phyloP scores from a whole-genome alignment of 2,113 vertebrate genomes.

The Varanus salvator region DNA sequence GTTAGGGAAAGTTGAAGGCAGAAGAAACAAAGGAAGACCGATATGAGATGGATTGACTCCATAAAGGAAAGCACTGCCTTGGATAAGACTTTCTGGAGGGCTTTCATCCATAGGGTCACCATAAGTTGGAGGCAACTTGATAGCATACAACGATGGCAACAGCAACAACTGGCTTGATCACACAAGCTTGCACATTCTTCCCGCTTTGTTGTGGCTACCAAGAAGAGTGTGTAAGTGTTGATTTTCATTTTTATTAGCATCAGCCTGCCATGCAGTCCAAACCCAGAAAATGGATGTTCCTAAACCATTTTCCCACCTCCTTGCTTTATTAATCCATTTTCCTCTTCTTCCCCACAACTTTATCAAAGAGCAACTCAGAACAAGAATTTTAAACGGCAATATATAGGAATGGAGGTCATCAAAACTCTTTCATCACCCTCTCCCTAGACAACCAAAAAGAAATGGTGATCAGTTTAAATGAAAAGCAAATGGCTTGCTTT shows the following conservation, averaged over 20 bases:
- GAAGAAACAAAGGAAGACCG: too few relatives aligned
- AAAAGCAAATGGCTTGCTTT: conserved; percentile 27
- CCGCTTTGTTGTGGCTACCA: background rate
- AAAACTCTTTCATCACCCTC: conserved; percentile 21
- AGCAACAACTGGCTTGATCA: too few relatives aligned
- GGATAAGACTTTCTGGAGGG: too few relatives aligned
- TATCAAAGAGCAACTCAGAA: background rate
- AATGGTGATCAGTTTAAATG: conserved; percentile 61
- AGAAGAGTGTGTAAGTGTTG: background rate
- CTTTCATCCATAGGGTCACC: too few relatives aligned
- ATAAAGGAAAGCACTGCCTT: too few relatives aligned
- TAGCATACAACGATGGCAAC: too few relatives aligned
- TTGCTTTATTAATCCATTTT: background rate
- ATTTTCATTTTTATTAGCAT: background rate
- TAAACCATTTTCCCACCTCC: background rate
- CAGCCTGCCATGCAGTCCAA: background rate
- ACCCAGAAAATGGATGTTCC: background rate
- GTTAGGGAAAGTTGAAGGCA: too few relatives aligned
- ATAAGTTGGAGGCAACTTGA: too few relatives aligned
- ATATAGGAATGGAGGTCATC: background rate
- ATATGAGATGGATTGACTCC: too few relatives aligned
- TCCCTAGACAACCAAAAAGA: conserved; percentile 48
- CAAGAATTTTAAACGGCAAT: conserved; percentile 39
- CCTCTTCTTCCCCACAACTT: conserved; percentile 6
- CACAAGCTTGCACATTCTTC: background rate